Evolutionary conservation across 2,888 invertebrate genomes (phyloP).

Genomic region (Noctua pronuba): DNA sequence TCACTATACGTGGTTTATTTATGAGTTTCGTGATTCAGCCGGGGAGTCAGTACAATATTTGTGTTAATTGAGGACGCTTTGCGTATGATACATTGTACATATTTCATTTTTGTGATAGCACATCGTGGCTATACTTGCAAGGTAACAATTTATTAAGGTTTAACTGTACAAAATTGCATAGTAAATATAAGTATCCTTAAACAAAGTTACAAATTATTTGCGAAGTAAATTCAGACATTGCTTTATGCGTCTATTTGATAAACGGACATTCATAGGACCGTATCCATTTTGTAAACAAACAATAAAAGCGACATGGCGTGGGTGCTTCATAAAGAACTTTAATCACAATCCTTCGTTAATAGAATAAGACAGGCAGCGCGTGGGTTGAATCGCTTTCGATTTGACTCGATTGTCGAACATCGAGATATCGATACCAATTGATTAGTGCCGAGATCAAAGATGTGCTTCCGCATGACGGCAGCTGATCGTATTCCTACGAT

Average conservation of each 20-base stretch:
- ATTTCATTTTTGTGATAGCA: constrained; percentile 26
- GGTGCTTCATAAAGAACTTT: constrained; percentile 73
- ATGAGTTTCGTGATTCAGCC: constrained; percentile 74
- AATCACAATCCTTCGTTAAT: constrained; percentile 76
- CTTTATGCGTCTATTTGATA: constrained; percentile 47
- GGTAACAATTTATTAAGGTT: not conserved
- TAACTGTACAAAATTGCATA: not conserved
- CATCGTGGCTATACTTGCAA: constrained; percentile 5
- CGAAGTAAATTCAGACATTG: constrained; percentile 26
- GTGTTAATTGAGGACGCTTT: constrained; percentile 52
- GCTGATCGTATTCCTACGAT: constrained; percentile 75
- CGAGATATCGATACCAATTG: constrained; percentile 83
- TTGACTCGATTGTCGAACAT: constrained; percentile 78
- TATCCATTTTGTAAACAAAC: constrained; percentile 59
- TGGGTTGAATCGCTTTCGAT: constrained; percentile 81
- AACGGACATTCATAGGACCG: constrained; percentile 35
- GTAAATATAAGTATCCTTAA: not conserved
- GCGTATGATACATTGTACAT: constrained; percentile 9
- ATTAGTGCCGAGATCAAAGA: constrained; percentile 85
- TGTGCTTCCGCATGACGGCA: constrained; percentile 84
- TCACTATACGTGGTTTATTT: constrained; percentile 73
- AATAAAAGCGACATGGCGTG: constrained; percentile 70
- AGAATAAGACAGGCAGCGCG: constrained; percentile 77
- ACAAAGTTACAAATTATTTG: constrained; percentile 33
- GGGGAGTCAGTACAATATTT: constrained; percentile 65